Base-by-base conservation (phyloP, 2,113 vertebrate genomes). In the Erythrolamprus reginae region DNA sequence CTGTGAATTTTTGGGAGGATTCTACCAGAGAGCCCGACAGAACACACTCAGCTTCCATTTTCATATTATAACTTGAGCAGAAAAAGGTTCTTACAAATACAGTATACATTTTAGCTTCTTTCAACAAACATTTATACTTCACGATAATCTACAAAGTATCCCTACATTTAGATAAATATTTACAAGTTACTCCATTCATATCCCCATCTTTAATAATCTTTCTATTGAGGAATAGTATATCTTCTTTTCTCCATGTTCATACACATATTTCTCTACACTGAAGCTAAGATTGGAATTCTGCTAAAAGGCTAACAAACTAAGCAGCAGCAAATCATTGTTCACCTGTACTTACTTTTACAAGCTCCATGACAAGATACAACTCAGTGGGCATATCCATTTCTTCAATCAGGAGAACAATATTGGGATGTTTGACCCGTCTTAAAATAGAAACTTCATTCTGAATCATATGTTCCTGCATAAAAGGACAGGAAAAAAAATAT, bases 391-490 rank as follows among this genome's bases (percentile, higher is more conserved):
- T 98, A 93, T 99, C 99, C 98, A 99, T 98, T 95, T 99, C 99
- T 91, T 99, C 99, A 10, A 99, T 99, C 70, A 99, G 96, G 92
- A 99, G 98, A 9, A 99, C 98, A 10, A 99, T 99, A 93, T 99
- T 99, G 93, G 99, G 99, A 93, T 99, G 99, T 94, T 99, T 99
- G 90, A 99, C 98, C 92, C 98, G 97, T 58, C 99, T 98, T 90
- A 99, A 97, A 95, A 99, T 99, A 51, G 99, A 98, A 82, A 99
- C 98, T 91, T 99, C 99, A 3, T 98, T 99, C 96, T 99, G 99
- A 92, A 99, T 99, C 99, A 99, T 99, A 94, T 99, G 99, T 47
- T 99, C 99, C 99, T 99, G 95, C 48, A n/a, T 95, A 92, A 91
- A 65, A 65, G 10, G 19, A 58, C 24, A 58, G 28, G 47, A 48